A percentile compares a stretch with the other conserved stretches of the same genome.
Conservation (phyloP, 2,113 vertebrate species). For the Rhabdornis inornatus region DNA sequence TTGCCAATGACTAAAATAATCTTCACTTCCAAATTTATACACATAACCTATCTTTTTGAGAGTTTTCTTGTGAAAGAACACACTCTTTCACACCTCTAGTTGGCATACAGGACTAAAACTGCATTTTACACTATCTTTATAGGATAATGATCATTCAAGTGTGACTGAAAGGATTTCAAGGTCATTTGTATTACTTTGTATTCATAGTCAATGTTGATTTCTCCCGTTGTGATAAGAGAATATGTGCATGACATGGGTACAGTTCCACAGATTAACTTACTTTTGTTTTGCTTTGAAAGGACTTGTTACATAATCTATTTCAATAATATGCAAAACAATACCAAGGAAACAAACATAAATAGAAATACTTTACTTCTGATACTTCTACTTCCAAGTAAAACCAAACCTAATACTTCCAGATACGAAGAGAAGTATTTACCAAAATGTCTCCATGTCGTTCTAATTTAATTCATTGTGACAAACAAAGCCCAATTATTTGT, state of each 20-base stretch:
- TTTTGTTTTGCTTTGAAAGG: background rate
- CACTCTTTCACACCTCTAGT: background rate
- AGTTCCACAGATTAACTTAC: background rate
- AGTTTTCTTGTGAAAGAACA: background rate
- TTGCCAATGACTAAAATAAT: background rate
- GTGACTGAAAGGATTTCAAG: background rate
- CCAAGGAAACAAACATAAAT: background rate
- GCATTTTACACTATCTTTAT: background rate
- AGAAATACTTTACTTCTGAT: background rate
- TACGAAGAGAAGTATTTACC: background rate
- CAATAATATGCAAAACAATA: background rate
- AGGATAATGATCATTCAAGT: background rate
- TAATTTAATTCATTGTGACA: background rate
- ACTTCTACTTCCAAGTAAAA: background rate
- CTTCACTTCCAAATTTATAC: background rate
- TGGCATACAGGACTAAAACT: background rate
- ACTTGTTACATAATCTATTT: background rate
- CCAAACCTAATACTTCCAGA: background rate
- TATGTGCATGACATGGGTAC: background rate
- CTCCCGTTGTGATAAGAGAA: background rate
- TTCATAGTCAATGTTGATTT: background rate
- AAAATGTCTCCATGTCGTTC: background rate
- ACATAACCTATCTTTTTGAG: background rate
- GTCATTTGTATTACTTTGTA: background rate
- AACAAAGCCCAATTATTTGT: background rate